Evolutionary conservation across 2,797 vertebrate species (phyloP).

Genomic region (Denticeps clupeoides): DNA sequence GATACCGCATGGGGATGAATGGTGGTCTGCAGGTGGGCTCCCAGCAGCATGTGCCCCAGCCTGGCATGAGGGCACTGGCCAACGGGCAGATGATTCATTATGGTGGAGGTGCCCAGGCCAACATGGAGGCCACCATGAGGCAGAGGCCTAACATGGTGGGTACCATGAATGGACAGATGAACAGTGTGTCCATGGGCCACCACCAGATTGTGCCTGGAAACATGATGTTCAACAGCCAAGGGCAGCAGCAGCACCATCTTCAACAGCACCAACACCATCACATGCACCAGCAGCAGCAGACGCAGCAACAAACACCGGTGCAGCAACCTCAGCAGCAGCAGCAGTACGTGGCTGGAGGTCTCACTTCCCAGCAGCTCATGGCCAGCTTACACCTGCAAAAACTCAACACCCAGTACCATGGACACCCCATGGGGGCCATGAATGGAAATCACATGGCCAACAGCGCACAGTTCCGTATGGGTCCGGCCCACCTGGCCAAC

Average conservation of each 20-base stretch:
- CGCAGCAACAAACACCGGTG: conserved; percentile 35
- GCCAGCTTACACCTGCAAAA: conserved; percentile 92
- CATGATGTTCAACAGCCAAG: conserved; percentile 71
- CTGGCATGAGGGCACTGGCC: conserved; percentile 55
- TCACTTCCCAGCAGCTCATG: conserved; percentile 74
- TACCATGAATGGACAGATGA: conserved; percentile 57
- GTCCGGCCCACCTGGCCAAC: conserved; percentile 56
- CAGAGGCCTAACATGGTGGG: conserved; percentile 64
- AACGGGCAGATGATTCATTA: conserved; percentile 78
- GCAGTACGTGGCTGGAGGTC: conserved; percentile 59
- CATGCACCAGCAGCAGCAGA: conserved; percentile 34
- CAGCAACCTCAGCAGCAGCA: conserved; percentile 40
- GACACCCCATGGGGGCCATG: conserved; percentile 65
- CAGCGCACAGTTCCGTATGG: conserved; percentile 62
- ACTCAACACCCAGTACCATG: conserved; percentile 81
- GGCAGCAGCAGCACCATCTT: conserved; percentile 54
- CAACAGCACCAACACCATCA: conserved; percentile 43
- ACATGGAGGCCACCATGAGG: conserved; percentile 69
- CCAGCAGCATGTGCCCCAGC: conserved; percentile 67
- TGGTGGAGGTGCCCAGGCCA: conserved; percentile 51
- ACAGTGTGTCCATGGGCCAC: conserved; percentile 67
- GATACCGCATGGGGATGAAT: conserved; percentile 80
- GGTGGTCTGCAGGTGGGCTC: conserved; percentile 67
- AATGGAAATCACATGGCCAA: conserved; percentile 63
- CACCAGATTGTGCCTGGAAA: conserved; percentile 66